Conservation (phyloP, 2,888 invertebrate genomes). For the Lochmaea capreae region DNA sequence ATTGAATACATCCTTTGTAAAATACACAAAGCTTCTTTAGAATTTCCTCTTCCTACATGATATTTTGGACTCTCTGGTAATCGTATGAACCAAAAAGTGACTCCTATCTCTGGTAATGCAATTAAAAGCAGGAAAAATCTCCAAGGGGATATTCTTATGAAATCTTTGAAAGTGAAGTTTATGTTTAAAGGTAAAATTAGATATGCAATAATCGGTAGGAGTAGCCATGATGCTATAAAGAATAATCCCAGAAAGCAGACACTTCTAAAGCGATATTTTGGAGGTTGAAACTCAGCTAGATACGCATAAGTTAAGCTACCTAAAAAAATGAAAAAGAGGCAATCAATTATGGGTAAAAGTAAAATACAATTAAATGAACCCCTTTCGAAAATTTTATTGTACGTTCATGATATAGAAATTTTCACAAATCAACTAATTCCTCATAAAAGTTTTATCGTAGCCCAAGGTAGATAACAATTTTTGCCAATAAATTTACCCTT, state of each 20-base stretch:
- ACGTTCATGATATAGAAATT: no score
- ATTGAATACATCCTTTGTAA: conserved; percentile 71
- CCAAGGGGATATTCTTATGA: conserved; percentile 77
- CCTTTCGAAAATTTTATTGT: no score
- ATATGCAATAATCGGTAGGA: conserved; percentile 69
- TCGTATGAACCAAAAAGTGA: conserved; percentile 68
- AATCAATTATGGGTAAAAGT: background rate
- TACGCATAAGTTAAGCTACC: conserved; percentile 69
- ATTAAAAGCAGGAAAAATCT: conserved; percentile 76
- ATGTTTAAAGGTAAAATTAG: conserved; percentile 55
- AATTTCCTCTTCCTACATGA: conserved; percentile 72
- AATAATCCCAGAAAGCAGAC: conserved; percentile 75
- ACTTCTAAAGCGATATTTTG: conserved; percentile 70
- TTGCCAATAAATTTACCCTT: no score
- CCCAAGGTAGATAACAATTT: no score
- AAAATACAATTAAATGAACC: no score
- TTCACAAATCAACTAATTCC: no score
- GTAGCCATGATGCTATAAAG: conserved; percentile 73
- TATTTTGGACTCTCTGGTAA: conserved; percentile 87
- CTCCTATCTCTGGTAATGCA: conserved; percentile 73
- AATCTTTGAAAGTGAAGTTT: conserved; percentile 49
- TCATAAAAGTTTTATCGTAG: no score
- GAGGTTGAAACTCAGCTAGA: conserved; percentile 75
- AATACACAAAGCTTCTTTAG: conserved; percentile 71
- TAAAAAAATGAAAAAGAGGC: conserved; percentile 2